Evolutionary conservation across 2,888 invertebrate species (phyloP), one percentile per base, ranked within the genome.

Genomic region (Branchellion lobata): DNA sequence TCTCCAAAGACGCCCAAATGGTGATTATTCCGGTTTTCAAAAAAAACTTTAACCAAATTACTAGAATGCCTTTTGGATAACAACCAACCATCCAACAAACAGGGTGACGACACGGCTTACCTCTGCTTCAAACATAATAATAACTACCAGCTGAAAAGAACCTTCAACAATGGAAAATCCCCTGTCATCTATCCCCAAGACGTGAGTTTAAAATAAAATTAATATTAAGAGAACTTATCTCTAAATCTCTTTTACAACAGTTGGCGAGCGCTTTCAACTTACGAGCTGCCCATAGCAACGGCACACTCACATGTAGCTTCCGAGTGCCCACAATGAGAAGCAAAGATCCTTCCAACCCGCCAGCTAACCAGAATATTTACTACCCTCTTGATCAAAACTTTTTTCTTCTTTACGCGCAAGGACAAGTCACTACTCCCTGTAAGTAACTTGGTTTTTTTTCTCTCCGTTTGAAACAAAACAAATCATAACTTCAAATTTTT

Each of bases 1-100:
- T 75, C 33, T 75, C 75, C 18, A 47, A 27, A 24, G 75, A 75
- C 21, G 27, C 36, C 27, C 18, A 75, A 53, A 75, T 75, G 75
- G 75, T 75, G n/a, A n/a, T n/a, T n/a, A n/a, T n/a, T n/a, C n/a
- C n/a, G n/a, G n/a, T n/a, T n/a, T n/a, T n/a, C n/a, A n/a, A n/a
- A n/a, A n/a, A n/a, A n/a, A n/a, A n/a, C n/a, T n/a, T n/a, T n/a
- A n/a, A n/a, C n/a, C n/a, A n/a, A n/a, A n/a, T n/a, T n/a, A n/a
- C n/a, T n/a, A n/a, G n/a, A n/a, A n/a, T n/a, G n/a, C n/a, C n/a
- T n/a, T n/a, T n/a, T n/a, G n/a, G n/a, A n/a, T n/a, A n/a, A n/a
- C n/a, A n/a, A n/a, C n/a, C n/a, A n/a, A n/a, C n/a, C n/a, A n/a
- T n/a, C n/a, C n/a, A n/a, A n/a, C n/a, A n/a, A n/a, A n/a, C n/a